phyloP scores from a whole-genome alignment of 1,140 invertebrate genomes.

The Venustaconcha ellipsiformis region DNA sequence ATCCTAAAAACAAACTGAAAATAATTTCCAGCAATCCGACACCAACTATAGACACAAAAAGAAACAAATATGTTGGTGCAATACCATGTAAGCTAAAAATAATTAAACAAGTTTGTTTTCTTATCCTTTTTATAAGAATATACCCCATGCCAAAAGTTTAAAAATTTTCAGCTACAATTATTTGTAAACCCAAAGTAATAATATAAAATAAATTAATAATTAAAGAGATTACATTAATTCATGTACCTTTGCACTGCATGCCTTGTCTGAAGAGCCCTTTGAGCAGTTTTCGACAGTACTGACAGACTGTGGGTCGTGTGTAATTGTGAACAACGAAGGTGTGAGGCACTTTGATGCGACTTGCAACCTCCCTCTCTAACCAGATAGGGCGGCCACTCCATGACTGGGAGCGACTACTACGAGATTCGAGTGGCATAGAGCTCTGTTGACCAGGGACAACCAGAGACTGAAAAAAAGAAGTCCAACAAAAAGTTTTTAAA shows the following conservation, averaged over 20 bases:
- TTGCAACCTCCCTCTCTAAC: conserved; percentile 80
- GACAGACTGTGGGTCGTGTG: conserved; percentile 95
- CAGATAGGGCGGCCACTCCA: conserved; percentile 81
- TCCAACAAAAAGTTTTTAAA: too few relatives aligned
- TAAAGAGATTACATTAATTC: background rate
- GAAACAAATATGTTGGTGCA: too few relatives aligned
- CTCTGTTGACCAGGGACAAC: conserved; percentile 47
- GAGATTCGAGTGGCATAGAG: conserved; percentile 38
- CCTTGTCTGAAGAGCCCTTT: conserved; percentile 97
- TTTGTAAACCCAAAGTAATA: background rate
- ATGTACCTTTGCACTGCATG: conserved; percentile 87
- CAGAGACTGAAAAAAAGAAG: conserved; percentile 44
- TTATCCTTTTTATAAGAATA: too few relatives aligned
- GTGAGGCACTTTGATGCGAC: conserved; percentile 84
- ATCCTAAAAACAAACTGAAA: too few relatives aligned
- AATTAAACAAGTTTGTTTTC: too few relatives aligned
- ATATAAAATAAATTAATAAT: too few relatives aligned
- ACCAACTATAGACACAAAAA: too few relatives aligned
- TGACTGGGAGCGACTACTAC: conserved; percentile 77
- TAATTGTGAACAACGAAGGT: conserved; percentile 84
- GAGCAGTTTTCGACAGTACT: conserved; percentile 94
- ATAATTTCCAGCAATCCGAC: too few relatives aligned
- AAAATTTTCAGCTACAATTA: background rate
- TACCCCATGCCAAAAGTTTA: too few relatives aligned
- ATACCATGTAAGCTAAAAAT: too few relatives aligned